phyloP scores from a whole-genome alignment of 1,140 invertebrate genomes.

The Metopolophium dirhodum region DNA sequence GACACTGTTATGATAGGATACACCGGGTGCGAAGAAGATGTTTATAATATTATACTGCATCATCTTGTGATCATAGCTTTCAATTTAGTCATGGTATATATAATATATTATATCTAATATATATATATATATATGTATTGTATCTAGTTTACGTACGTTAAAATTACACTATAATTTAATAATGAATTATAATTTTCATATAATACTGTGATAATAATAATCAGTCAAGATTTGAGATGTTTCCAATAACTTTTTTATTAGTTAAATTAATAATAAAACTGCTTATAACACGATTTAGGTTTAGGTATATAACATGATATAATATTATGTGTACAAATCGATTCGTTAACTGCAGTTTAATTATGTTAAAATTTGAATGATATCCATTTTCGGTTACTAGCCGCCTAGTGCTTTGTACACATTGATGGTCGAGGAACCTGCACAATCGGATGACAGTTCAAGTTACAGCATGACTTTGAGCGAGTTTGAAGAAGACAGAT shows the following conservation, averaged over 20 bases:
- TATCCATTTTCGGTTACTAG: background rate
- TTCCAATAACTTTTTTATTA: background rate
- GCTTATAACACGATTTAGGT: no score
- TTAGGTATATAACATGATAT: background rate
- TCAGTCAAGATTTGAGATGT: background rate
- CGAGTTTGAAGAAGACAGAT: conserved; percentile 55
- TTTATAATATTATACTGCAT: no score
- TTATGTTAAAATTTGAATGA: background rate
- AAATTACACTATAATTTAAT: background rate
- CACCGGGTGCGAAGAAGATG: no score
- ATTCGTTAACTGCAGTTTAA: background rate
- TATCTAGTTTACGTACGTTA: no score
- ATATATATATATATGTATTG: no score
- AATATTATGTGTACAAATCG: background rate
- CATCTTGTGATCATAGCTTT: no score
- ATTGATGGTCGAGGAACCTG: conserved; percentile 36
- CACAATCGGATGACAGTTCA: conserved; percentile 44
- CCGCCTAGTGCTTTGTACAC: background rate
- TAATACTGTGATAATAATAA: background rate
- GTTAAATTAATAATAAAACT: background rate
- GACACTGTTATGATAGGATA: no score
- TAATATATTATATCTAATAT: no score
- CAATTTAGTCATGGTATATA: no score
- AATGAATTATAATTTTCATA: background rate
- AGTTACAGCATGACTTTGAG: conserved; percentile 52